phyloP scores from a whole-genome alignment of 2,797 vertebrate genomes.

The Salarias fasciatus region DNA sequence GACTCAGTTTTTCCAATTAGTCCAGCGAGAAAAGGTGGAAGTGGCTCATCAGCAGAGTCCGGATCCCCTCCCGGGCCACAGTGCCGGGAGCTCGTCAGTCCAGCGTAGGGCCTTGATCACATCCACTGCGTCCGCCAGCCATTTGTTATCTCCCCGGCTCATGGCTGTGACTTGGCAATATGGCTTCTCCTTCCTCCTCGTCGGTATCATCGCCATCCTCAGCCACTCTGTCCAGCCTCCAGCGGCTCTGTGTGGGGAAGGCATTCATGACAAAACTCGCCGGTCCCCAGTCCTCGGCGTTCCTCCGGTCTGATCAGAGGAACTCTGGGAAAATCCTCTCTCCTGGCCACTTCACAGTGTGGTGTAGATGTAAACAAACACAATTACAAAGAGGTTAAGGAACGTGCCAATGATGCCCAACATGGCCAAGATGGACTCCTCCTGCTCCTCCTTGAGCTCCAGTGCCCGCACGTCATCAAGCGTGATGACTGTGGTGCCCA shows the following conservation, averaged over 20 bases:
- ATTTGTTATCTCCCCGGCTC: conserved; percentile 76
- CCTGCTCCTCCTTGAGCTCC: conserved; percentile 92
- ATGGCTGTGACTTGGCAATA: conserved; percentile 34
- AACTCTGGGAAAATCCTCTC: background rate
- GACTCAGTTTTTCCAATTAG: no score
- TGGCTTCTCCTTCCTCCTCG: conserved; percentile 50
- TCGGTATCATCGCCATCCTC: no score
- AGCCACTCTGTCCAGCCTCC: conserved; percentile 3
- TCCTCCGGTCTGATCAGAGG: background rate
- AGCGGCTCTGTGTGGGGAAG: conserved; percentile 27
- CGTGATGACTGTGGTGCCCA: conserved; percentile 89
- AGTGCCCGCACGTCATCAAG: conserved; percentile 87
- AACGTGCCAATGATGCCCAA: conserved; percentile 91
- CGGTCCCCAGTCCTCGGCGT: no score
- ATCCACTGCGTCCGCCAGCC: conserved; percentile 32
- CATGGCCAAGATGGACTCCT: conserved; percentile 91
- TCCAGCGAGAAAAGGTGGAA: no score
- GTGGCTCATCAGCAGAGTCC: background rate
- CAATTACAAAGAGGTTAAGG: conserved; percentile 91
- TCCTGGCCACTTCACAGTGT: conserved; percentile 81
- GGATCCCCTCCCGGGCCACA: conserved; percentile 26
- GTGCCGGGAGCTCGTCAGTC: no score
- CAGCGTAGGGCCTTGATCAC: no score
- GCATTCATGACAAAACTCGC: conserved; percentile 39
- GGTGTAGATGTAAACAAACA: conserved; percentile 93